phyloP scores from a whole-genome alignment of 2,888 invertebrate species.

The Branchellion lobata region DNA sequence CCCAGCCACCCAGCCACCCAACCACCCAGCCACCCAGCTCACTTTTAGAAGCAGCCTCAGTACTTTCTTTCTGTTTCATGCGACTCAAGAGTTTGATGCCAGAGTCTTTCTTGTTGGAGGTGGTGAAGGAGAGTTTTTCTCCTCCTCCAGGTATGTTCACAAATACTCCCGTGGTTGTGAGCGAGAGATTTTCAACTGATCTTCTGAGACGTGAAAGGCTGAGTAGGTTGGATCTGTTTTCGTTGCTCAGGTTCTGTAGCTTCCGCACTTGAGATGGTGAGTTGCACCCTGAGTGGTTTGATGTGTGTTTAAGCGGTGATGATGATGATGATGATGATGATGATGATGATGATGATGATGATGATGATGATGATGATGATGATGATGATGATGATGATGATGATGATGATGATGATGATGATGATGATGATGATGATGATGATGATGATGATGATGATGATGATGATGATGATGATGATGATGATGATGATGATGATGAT shows the following conservation, averaged over 20 bases:
- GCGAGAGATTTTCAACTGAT: background rate
- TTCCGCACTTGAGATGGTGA: background rate
- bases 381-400: slow-evolving; percentile 3
- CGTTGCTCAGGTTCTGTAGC: background rate
- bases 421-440: slow-evolving; percentile 7
- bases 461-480: slow-evolving; percentile 4
- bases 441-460: slow-evolving; percentile 2
- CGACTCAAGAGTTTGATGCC: background rate
- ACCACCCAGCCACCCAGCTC: too few species aligned
- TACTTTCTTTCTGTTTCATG: background rate
- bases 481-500: slow-evolving; percentile 5
- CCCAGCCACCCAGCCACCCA: too few species aligned
- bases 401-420: slow-evolving; percentile 6
- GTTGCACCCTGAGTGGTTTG: background rate
- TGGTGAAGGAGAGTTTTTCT: background rate
- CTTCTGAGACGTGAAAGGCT: background rate
- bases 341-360: slow-evolving; percentile 4
- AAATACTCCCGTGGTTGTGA: background rate
- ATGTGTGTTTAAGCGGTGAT: background rate
- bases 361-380: slow-evolving; percentile 5
- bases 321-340: slow-evolving; percentile 2
- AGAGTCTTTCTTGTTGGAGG: background rate
- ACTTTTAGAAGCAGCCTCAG: too few species aligned
- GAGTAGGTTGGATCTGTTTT: background rate
- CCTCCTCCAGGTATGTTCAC: background rate